These are phyloP conservation scores for Glareola pratincola DNA, from an alignment of 2,113 vertebrate species.

Conservation along the genomic window DNA sequence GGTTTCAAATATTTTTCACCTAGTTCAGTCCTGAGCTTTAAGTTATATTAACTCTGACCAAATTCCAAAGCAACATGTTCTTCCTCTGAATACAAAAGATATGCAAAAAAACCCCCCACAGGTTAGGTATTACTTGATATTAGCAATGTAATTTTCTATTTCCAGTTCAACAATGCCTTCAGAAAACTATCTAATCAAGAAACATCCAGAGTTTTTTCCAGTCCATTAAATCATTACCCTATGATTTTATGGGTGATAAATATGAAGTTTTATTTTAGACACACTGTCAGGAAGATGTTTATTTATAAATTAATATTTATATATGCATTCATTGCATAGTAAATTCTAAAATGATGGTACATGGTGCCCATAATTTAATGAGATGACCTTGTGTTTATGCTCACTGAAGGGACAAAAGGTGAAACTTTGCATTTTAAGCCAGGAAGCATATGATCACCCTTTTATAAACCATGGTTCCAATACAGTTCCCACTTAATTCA, in stretches of 20 bases:
- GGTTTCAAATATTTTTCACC: background rate
- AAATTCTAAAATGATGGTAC: background rate
- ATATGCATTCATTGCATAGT: background rate
- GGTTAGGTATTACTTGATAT: background rate
- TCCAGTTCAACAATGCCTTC: background rate
- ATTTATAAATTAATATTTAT: background rate
- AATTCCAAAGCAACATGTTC: background rate
- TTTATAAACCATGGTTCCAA: background rate
- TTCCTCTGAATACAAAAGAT: background rate
- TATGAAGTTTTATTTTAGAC: conserved; percentile 22
- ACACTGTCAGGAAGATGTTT: conserved; percentile 3
- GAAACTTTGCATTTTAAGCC: background rate
- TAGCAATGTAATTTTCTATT: background rate
- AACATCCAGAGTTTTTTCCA: background rate
- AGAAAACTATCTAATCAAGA: conserved; percentile 5
- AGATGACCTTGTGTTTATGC: background rate
- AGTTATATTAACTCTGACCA: background rate
- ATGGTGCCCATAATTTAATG: background rate
- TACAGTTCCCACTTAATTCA: background rate
- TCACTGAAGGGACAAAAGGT: background rate
- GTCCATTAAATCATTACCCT: background rate
- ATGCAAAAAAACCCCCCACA: background rate
- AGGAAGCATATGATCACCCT: background rate
- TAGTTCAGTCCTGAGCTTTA: background rate
- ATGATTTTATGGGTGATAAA: conserved; percentile 26